Conservation (phyloP, 2,113 vertebrate genomes). For the Cyanoderma ruficeps region DNA sequence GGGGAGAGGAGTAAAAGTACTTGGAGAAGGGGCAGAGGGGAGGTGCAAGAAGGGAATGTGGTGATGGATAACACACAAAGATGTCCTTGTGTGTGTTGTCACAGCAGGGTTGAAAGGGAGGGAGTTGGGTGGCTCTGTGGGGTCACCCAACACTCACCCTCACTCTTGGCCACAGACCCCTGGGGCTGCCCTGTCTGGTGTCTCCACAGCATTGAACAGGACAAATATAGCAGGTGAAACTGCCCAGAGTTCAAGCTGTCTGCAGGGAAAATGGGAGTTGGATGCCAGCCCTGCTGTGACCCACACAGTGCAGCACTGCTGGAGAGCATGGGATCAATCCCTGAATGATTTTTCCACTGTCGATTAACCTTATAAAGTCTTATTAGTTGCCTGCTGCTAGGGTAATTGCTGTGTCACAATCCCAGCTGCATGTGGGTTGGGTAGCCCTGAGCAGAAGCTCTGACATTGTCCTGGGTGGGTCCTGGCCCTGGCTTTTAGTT, state of each 20-base stretch:
- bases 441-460: not conserved
- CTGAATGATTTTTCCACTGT: slow-evolving; percentile 43
- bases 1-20: not conserved
- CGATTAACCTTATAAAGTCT: not conserved
- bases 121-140: not conserved
- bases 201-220: not conserved
- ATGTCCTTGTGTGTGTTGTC: not conserved
- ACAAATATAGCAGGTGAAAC: not conserved
- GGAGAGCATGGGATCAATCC: not conserved
- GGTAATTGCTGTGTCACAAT: not conserved
- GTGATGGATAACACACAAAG: not conserved
- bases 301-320: not conserved
- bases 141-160: not conserved
- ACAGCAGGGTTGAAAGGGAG: not conserved
- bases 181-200: not conserved
- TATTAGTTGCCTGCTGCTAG: not conserved
- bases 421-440: not conserved
- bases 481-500: not conserved
- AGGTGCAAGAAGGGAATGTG: not conserved
- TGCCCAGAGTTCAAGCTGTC: not conserved
- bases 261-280: not conserved
- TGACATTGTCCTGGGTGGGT: not conserved
- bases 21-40: not conserved
- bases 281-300: not conserved
- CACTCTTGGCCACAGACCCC: not conserved